A percentile compares a stretch with the other conserved stretches of the same genome.
These are phyloP conservation scores for Chaetogeoica ovagalla DNA, from an alignment of 2,888 invertebrate species.

Conservation along the genomic window DNA sequence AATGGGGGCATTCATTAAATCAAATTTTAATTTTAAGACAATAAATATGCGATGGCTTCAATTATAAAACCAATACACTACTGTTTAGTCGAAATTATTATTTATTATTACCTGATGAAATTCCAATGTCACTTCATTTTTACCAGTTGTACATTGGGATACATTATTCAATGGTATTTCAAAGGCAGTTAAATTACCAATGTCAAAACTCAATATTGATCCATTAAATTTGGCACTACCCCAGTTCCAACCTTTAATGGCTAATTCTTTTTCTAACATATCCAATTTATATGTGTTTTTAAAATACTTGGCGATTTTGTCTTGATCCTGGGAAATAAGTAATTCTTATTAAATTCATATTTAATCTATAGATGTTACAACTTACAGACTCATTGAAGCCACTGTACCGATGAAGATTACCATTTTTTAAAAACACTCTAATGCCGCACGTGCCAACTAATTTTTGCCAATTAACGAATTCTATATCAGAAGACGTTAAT, in stretches of 20 bases:
- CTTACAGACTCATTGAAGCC: conserved; percentile 88
- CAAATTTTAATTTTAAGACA: neutral
- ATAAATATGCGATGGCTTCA: neutral
- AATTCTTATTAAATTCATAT: neutral
- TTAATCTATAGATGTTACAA: conserved; percentile 53
- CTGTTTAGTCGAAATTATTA: neutral
- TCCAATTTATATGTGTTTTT: conserved; percentile 79
- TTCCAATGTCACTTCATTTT: conserved; percentile 97
- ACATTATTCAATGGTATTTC: conserved; percentile 96
- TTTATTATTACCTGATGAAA: conserved; percentile 78
- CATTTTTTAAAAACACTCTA: conserved; percentile 86
- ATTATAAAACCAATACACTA: neutral
- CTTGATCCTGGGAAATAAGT: conserved; percentile 72
- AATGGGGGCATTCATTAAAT: neutral
- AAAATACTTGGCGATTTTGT: conserved; percentile 89
- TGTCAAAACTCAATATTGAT: conserved; percentile 81
- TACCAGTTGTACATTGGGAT: conserved; percentile 91
- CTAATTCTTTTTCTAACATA: conserved; percentile 87
- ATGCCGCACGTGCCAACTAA: conserved; percentile 89
- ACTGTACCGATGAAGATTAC: conserved; percentile 84
- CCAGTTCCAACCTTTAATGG: conserved; percentile 99
- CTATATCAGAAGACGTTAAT: conserved; percentile 80
- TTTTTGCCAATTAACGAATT: conserved; percentile 87
- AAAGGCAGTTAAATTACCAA: conserved; percentile 82
- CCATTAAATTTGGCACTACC: conserved; percentile 93